Evolutionary conservation across 2,113 vertebrate genomes (phyloP).

Genomic region (Callopanchax toddi): DNA sequence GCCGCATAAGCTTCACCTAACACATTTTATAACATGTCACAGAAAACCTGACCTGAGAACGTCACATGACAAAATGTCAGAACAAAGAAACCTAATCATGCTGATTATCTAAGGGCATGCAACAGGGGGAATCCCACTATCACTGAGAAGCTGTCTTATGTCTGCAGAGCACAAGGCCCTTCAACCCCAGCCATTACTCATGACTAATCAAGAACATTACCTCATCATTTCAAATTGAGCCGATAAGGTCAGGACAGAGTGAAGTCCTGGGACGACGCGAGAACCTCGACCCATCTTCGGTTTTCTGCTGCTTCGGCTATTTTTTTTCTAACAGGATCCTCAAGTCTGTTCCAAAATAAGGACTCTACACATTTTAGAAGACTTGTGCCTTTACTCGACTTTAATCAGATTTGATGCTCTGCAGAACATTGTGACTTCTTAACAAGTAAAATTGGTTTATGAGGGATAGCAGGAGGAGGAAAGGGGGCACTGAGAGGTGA

Average conservation of each 20-base stretch:
- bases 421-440: slow-evolving; percentile 78
- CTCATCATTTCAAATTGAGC: slow-evolving; percentile 57
- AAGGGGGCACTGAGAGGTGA: slow-evolving; percentile 55
- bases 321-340: slow-evolving; percentile 60
- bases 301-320: slow-evolving; percentile 44
- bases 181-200: slow-evolving; percentile 41
- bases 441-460: slow-evolving; percentile 75
- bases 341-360: slow-evolving; percentile 63
- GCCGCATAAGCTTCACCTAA: slow-evolving; percentile 8
- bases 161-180: slow-evolving; percentile 56
- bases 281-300: slow-evolving; percentile 39
- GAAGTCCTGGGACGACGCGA: slow-evolving; percentile 14
- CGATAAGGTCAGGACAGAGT: slow-evolving; percentile 47
- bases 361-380: slow-evolving; percentile 68
- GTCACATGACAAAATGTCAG: slow-evolving; percentile 43
- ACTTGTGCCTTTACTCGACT: slow-evolving; percentile 59
- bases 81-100: slow-evolving; percentile 50
- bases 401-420: slow-evolving; percentile 69
- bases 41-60: slow-evolving; percentile 23
- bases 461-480: slow-evolving; percentile 51
- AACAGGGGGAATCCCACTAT: slow-evolving; percentile 52
- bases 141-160: slow-evolving; percentile 46
- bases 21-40: background rate
- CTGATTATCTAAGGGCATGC: slow-evolving; percentile 51
- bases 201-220: slow-evolving; percentile 57